Percentiles rank a stretch among this genome's conserved stretches.
phyloP scores from a whole-genome alignment of 2,113 vertebrate species.

The Poeciliopsis turrubarensis region DNA sequence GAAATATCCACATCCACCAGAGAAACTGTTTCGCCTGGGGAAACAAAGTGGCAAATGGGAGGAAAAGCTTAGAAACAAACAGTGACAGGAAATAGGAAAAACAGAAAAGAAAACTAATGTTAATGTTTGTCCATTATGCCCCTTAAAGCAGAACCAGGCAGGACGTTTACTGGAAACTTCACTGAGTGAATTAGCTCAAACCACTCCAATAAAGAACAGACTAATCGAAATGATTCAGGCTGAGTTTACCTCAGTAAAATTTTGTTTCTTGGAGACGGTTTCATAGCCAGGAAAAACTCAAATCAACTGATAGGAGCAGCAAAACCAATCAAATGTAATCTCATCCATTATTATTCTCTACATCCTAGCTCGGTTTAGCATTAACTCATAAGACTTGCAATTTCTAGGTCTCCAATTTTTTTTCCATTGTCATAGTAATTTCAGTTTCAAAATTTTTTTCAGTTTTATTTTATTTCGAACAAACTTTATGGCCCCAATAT shows the following conservation, averaged over 20 bases:
- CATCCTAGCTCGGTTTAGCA: no score
- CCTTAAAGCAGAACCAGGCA: slow-evolving; percentile 42
- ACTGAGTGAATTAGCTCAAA: slow-evolving; percentile 56
- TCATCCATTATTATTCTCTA: slow-evolving; percentile 1
- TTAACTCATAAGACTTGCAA: no score
- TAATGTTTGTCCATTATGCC: neutral
- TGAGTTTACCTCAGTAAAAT: slow-evolving; percentile 31
- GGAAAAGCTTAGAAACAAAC: neutral
- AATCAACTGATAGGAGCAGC: slow-evolving; percentile 13
- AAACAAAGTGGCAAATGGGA: neutral
- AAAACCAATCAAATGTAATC: slow-evolving; percentile 2
- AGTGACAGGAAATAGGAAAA: neutral
- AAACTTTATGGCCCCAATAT: no score
- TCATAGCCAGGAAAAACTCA: slow-evolving; percentile 24
- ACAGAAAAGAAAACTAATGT: neutral
- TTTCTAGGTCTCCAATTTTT: no score
- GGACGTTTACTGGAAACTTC: slow-evolving; percentile 54
- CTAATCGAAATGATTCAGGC: slow-evolving; percentile 55
- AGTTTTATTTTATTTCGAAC: no score
- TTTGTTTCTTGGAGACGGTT: slow-evolving; percentile 16
- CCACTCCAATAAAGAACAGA: slow-evolving; percentile 44
- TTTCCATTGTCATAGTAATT: no score
- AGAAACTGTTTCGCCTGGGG: slow-evolving; percentile 92
- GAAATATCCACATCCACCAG: slow-evolving; percentile 97
- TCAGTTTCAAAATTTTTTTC: no score